Conservation (phyloP, 2,113 vertebrate genomes). For the Varanus salvator region DNA sequence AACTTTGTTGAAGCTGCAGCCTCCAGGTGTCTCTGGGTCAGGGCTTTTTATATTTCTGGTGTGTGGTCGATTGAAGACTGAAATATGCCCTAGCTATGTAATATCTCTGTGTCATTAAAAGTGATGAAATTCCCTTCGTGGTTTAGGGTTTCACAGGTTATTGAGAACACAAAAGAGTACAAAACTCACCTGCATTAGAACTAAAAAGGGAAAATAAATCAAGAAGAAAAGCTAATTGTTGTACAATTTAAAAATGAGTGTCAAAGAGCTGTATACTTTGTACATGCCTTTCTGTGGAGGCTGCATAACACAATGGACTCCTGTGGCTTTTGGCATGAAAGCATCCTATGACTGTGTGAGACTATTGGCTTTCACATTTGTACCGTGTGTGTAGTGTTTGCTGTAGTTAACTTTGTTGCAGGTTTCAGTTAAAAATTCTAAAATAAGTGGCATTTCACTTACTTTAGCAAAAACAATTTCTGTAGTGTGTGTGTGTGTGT, state of each 20-base stretch:
- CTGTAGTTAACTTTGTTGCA: accelerated
- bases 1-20: slow-evolving; percentile 44
- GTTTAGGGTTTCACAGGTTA: slow-evolving; percentile 20
- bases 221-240: not conserved
- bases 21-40: slow-evolving; percentile 38
- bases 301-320: not conserved
- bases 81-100: slow-evolving; percentile 31
- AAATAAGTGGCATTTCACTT: slow-evolving; percentile 12
- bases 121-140: not conserved
- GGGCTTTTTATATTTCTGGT: slow-evolving; percentile 45
- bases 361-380: not conserved
- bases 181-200: slow-evolving; percentile 2
- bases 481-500: too few relatives aligned
- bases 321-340: not conserved
- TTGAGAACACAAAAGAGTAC: not conserved
- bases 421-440: not conserved
- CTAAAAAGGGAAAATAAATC: slow-evolving; percentile 18
- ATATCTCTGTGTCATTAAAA: slow-evolving; percentile 46
- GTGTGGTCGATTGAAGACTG: slow-evolving; percentile 24
- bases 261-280: not conserved
- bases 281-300: not conserved
- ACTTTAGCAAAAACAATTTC: not conserved
- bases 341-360: not conserved
- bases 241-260: not conserved
- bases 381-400: not conserved